Evolutionary conservation across 2,113 vertebrate genomes (phyloP).

Genomic region (Anoura caudifer): DNA sequence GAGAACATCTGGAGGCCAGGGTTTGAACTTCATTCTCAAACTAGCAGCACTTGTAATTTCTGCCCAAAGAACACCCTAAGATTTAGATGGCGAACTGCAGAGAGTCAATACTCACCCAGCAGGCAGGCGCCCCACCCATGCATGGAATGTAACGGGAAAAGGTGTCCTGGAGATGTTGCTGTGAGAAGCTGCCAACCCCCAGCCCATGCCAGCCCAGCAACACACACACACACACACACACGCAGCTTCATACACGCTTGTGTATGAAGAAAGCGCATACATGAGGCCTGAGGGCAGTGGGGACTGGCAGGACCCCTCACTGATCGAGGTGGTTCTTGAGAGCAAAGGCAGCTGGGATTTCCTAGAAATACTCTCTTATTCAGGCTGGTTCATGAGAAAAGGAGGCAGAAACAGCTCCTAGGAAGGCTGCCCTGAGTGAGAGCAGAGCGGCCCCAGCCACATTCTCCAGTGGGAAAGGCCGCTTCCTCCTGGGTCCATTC

Average conservation of each 20-base stretch:
- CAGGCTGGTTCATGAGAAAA: constrained; percentile 30
- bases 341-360: neutral
- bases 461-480: neutral
- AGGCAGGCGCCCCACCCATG: neutral
- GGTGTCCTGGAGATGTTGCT: neutral
- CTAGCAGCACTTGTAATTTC: constrained; percentile 69
- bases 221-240: neutral
- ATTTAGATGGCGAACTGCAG: constrained; percentile 62
- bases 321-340: neutral
- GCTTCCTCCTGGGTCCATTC: neutral
- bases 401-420: constrained; percentile 28
- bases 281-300: neutral
- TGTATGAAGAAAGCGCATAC: neutral
- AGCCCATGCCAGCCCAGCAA: neutral
- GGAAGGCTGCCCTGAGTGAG: neutral
- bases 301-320: neutral
- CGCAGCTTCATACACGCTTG: neutral
- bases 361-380: neutral
- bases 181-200: neutral
- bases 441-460: neutral
- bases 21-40: constrained; percentile 71
- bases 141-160: neutral
- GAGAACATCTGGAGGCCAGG: constrained; percentile 77
- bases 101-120: neutral
- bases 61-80: constrained; percentile 56